Conservation (phyloP, 1,140 invertebrate species). For the Drosophila teissieri region DNA sequence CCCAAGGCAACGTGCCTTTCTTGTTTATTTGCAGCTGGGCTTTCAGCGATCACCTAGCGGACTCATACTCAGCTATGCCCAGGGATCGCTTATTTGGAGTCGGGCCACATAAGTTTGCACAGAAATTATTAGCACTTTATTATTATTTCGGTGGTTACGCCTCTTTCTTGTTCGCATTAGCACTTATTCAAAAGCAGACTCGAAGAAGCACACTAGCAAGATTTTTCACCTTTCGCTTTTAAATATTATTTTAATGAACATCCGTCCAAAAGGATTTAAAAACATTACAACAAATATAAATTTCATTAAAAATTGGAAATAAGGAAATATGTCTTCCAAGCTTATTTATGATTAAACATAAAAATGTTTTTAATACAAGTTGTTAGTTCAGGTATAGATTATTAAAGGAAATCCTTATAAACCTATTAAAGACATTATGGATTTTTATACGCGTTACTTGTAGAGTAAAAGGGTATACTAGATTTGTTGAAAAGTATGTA, state of each 20-base stretch:
- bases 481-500: no score
- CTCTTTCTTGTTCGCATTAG: conserved; percentile 79
- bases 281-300: not conserved
- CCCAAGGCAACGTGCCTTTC: conserved; percentile 10
- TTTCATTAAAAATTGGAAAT: no score
- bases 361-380: no score
- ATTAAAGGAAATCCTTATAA: no score
- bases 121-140: conserved; percentile 80
- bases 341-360: no score
- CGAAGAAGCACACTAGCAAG: conserved; percentile 1
- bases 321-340: no score
- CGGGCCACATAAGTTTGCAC: conserved; percentile 59
- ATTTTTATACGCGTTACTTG: no score
- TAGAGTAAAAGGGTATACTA: no score
- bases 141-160: conserved; percentile 72
- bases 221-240: conserved; percentile 17
- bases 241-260: conserved; percentile 24
- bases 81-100: conserved; percentile 42
- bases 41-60: conserved; percentile 15
- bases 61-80: conserved; percentile 15
- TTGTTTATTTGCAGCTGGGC: conserved; percentile 18
- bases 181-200: conserved; percentile 45
- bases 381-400: no score
- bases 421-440: no score
- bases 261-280: not conserved